These are phyloP conservation scores for Malacoraja senta DNA, from an alignment of 2,797 vertebrate genomes.

Conservation along the genomic window DNA sequence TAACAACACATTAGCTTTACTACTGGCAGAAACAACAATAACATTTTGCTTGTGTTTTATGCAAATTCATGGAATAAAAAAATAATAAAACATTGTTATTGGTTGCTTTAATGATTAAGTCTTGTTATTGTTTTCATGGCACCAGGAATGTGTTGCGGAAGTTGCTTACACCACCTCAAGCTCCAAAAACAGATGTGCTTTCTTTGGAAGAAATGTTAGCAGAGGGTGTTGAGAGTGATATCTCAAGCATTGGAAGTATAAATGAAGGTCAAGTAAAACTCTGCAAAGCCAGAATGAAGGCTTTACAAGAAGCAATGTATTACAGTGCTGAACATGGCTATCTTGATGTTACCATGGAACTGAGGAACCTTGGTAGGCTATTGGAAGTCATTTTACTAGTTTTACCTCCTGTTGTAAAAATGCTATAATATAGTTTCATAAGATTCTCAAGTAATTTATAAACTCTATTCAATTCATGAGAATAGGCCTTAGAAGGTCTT, in stretches of 20 bases:
- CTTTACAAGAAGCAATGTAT: slow-evolving; percentile 91
- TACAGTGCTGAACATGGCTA: slow-evolving; percentile 94
- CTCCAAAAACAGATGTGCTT: slow-evolving; percentile 82
- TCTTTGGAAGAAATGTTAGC: slow-evolving; percentile 95
- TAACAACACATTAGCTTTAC: background rate
- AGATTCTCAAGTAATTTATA: background rate
- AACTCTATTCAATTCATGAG: background rate
- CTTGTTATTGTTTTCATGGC: background rate
- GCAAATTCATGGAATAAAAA: background rate
- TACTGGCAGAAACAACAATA: background rate
- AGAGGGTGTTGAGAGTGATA: slow-evolving; percentile 80
- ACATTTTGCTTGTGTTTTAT: background rate
- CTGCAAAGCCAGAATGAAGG: slow-evolving; percentile 83
- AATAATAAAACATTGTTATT: background rate
- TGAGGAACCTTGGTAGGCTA: slow-evolving; percentile 74
- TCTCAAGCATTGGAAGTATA: slow-evolving; percentile 63
- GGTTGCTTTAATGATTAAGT: slow-evolving; percentile 18
- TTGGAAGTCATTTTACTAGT: background rate
- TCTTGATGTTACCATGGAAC: slow-evolving; percentile 95
- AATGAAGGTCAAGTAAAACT: slow-evolving; percentile 68
- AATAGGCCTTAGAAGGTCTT: background rate
- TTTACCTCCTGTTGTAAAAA: background rate
- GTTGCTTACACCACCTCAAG: slow-evolving; percentile 87
- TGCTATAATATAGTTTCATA: background rate
- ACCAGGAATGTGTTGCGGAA: slow-evolving; percentile 82